Percentiles rank a stretch among this genome's conserved stretches.
Conservation (phyloP, 1,140 invertebrate species). For the Vanessa atalanta region DNA sequence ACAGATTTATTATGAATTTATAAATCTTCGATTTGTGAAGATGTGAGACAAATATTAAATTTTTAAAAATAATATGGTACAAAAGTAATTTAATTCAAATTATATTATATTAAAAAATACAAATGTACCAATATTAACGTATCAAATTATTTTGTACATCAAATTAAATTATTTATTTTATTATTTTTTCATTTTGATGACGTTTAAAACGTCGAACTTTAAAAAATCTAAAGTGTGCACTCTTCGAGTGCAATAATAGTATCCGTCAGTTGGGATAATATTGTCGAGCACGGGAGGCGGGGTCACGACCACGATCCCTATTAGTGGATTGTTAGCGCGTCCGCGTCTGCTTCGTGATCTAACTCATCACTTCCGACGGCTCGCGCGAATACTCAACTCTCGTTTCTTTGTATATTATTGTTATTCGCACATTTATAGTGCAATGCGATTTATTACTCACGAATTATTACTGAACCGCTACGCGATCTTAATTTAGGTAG, state of each 20-base stretch:
- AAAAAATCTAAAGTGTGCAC: conserved; percentile 1
- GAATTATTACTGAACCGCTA: conserved; percentile 39
- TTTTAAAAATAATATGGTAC: not conserved
- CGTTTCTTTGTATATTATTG: conserved; percentile 45
- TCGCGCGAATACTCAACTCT: conserved; percentile 39
- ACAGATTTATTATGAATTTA: not conserved
- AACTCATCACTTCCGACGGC: conserved; percentile 63
- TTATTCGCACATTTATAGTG: conserved; percentile 46
- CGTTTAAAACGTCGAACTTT: not conserved
- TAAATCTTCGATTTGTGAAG: too few species aligned
- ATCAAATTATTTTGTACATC: too few species aligned
- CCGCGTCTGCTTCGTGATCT: conserved; percentile 59
- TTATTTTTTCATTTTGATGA: not conserved
- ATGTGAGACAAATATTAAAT: not conserved
- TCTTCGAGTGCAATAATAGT: conserved; percentile 24
- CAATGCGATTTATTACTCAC: conserved; percentile 43
- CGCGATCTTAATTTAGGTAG: conserved; percentile 41
- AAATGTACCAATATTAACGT: too few species aligned
- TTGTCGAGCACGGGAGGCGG: conserved; percentile 48
- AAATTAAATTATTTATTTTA: too few species aligned
- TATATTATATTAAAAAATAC: too few species aligned
- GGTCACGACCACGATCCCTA: conserved; percentile 58
- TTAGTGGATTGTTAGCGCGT: conserved; percentile 71
- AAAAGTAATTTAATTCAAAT: too few species aligned
- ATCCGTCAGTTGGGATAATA: conserved; percentile 45